Evolutionary conservation across 2,888 invertebrate genomes (phyloP).

Genomic region (Erebia aethiops): DNA sequence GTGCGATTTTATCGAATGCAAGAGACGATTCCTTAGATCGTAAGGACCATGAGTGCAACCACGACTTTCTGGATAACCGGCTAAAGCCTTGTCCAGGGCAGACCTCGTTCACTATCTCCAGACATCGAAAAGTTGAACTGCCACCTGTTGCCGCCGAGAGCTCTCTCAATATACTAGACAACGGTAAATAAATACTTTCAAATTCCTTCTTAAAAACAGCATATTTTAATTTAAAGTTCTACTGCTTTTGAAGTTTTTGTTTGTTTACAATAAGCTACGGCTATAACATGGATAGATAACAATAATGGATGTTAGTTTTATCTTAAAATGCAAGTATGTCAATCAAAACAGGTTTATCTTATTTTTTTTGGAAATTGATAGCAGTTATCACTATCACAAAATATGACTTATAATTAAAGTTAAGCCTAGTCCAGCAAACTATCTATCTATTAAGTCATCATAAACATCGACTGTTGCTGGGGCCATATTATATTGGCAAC

Average conservation of each 20-base stretch:
- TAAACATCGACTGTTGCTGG: too few relatives aligned
- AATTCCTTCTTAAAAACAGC: not conserved
- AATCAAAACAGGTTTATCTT: constrained; percentile 16
- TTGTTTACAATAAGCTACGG: too few relatives aligned
- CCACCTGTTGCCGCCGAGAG: constrained; percentile 73
- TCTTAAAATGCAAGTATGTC: constrained; percentile 5
- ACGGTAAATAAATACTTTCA: constrained; percentile 58
- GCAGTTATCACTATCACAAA: too few relatives aligned
- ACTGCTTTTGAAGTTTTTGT: too few relatives aligned
- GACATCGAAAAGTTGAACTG: constrained; percentile 85
- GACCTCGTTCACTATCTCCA: constrained; percentile 83
- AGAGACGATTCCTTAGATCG: constrained; percentile 59
- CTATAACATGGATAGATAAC: not conserved
- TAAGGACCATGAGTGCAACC: constrained; percentile 64
- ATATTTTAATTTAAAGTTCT: too few relatives aligned
- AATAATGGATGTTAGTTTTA: constrained; percentile 13
- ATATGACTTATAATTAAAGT: too few relatives aligned
- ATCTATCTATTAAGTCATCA: too few relatives aligned
- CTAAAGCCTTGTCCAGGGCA: constrained; percentile 71
- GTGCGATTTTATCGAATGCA: constrained; percentile 64
- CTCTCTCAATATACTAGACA: constrained; percentile 63
- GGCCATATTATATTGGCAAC: too few relatives aligned
- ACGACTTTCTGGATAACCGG: constrained; percentile 75
- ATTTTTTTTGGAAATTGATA: too few relatives aligned
- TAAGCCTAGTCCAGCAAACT: too few relatives aligned